Evolutionary conservation across 2,888 invertebrate species (phyloP).

Genomic region (Eupithecia inturbata): DNA sequence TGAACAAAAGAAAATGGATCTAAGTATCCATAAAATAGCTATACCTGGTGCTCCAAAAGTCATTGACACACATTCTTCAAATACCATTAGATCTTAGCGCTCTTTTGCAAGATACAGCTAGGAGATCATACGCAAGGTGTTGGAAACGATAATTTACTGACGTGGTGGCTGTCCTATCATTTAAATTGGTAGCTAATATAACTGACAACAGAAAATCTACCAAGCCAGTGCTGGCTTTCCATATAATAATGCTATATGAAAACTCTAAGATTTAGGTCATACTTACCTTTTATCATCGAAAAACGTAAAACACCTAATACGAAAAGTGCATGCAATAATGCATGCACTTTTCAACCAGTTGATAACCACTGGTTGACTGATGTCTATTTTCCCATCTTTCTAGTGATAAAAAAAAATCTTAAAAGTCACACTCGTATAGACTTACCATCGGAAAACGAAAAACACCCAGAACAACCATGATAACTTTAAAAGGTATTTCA

Average conservation of each 20-base stretch:
- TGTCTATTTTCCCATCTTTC: too few relatives aligned
- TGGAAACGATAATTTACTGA: conserved; percentile 1
- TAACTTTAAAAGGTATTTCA: too few relatives aligned
- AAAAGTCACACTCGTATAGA: too few relatives aligned
- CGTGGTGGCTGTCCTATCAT: not conserved
- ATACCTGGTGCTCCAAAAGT: conserved; percentile 1
- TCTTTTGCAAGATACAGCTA: conserved; percentile 7
- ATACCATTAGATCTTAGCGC: conserved; percentile 11
- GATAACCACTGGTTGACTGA: too few relatives aligned
- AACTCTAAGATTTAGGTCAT: not conserved
- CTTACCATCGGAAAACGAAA: too few relatives aligned
- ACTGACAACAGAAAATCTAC: not conserved
- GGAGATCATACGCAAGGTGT: not conserved
- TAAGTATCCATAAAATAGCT: not conserved
- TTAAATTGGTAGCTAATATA: not conserved
- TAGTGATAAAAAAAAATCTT: too few relatives aligned
- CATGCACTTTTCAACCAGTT: too few relatives aligned
- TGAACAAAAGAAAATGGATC: conserved; percentile 2
- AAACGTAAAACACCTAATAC: too few relatives aligned
- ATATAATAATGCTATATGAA: not conserved
- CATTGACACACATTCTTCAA: conserved; percentile 15
- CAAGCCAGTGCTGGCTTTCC: not conserved
- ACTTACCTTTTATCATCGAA: not conserved
- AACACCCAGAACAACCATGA: too few relatives aligned
- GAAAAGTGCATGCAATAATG: too few relatives aligned